A percentile compares a stretch with the other conserved stretches of the same genome.
Evolutionary conservation across 2,888 invertebrate genomes (phyloP).

Genomic region (Lasioglossum morio): DNA sequence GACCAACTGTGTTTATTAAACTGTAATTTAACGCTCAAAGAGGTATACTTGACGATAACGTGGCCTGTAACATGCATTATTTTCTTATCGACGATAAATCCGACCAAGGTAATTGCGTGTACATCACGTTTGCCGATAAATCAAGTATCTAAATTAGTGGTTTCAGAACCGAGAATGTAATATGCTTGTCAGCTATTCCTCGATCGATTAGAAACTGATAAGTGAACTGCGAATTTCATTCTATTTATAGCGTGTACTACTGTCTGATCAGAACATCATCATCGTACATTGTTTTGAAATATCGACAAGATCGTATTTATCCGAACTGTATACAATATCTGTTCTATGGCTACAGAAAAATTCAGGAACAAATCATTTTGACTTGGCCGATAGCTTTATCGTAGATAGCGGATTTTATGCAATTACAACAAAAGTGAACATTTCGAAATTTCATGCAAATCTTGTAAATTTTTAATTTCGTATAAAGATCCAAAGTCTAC

Average conservation of each 20-base stretch:
- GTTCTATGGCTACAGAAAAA: too few species aligned
- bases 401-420: too few species aligned
- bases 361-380: too few species aligned
- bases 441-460: too few species aligned
- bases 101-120: not conserved
- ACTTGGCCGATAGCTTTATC: not conserved
- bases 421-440: too few species aligned
- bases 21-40: not conserved
- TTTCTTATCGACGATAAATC: conserved; percentile 7
- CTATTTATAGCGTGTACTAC: not conserved
- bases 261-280: not conserved
- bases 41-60: not conserved
- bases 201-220: not conserved
- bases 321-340: not conserved
- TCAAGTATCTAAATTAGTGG: not conserved
- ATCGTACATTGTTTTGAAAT: not conserved
- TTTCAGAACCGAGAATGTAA: not conserved
- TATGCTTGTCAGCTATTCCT: not conserved
- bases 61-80: not conserved
- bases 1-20: not conserved
- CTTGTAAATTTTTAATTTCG: too few species aligned
- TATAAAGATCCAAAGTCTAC: not conserved
- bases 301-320: not conserved
- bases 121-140: not conserved
- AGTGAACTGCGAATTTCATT: not conserved